A percentile compares a stretch with the other conserved stretches of the same genome.
These are phyloP conservation scores for Pogoniulus pusillus DNA, from an alignment of 2,797 vertebrate genomes.

Conservation along the genomic window DNA sequence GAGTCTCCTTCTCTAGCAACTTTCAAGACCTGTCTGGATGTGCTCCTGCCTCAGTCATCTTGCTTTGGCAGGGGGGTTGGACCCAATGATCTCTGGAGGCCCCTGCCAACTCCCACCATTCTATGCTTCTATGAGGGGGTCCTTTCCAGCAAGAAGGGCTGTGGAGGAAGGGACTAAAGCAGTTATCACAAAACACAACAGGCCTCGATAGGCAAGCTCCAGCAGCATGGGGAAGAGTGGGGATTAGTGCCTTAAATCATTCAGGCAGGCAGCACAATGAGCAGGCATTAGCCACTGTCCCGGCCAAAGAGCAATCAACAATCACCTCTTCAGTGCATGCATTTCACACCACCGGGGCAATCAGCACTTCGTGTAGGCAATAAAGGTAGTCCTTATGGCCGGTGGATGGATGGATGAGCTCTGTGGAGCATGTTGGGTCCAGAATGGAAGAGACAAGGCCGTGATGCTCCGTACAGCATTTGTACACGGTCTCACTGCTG, in stretches of 20 bases:
- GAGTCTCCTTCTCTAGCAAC: too few relatives aligned
- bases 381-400: neutral
- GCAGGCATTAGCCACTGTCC: neutral
- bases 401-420: neutral
- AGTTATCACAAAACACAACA: neutral
- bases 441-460: neutral
- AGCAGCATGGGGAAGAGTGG: neutral
- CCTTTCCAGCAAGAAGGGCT: neutral
- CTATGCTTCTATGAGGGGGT: neutral
- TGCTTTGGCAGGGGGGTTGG: too few relatives aligned
- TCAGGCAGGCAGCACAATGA: neutral
- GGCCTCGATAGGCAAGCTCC: neutral
- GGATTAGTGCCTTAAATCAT: neutral
- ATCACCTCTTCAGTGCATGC: neutral
- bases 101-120: too few relatives aligned
- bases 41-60: too few relatives aligned
- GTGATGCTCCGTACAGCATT: neutral
- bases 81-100: too few relatives aligned
- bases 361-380: neutral
- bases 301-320: neutral
- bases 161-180: neutral
- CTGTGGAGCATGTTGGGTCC: neutral
- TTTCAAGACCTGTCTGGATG: too few relatives aligned
- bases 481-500: rapidly evolving
- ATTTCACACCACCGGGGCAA: neutral